Percentiles rank a stretch among this genome's conserved stretches.
Conservation (phyloP, 2,888 invertebrate species). For the Microchrysa polita region DNA sequence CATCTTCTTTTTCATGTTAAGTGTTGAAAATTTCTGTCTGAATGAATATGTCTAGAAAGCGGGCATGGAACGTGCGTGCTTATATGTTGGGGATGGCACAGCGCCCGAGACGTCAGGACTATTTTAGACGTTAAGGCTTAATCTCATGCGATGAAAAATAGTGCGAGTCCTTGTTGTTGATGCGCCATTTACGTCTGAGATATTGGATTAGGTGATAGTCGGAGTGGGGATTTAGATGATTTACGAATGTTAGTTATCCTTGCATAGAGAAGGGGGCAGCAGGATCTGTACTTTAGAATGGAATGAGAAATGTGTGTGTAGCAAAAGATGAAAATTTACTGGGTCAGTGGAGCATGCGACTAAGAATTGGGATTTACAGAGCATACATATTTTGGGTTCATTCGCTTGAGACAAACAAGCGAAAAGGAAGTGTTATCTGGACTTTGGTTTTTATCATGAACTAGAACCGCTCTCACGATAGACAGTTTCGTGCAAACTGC, state of each 20-base stretch:
- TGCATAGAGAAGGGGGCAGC: no score
- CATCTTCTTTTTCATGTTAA: constrained; percentile 15
- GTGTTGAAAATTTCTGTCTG: not conserved
- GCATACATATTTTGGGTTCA: no score
- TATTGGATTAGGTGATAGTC: constrained; percentile 24
- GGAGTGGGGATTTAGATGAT: not conserved
- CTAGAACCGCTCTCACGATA: no score
- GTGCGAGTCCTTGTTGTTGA: constrained; percentile 34
- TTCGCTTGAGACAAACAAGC: no score
- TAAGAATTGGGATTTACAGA: no score
- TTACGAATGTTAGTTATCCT: not conserved
- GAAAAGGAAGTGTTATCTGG: no score
- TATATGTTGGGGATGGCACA: not conserved
- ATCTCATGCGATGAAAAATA: constrained; percentile 27
- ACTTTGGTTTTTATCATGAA: no score
- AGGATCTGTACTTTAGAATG: no score
- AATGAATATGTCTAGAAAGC: not conserved
- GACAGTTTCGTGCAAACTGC: no score
- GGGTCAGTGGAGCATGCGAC: no score
- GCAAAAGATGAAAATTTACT: no score
- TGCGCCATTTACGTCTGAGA: constrained; percentile 38
- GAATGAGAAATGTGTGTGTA: no score
- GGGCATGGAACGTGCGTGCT: not conserved
- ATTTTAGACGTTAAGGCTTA: not conserved
- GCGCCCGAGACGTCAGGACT: not conserved